phyloP scores from a whole-genome alignment of 2,797 vertebrate species.

The Pangasius sanitwongsei region DNA sequence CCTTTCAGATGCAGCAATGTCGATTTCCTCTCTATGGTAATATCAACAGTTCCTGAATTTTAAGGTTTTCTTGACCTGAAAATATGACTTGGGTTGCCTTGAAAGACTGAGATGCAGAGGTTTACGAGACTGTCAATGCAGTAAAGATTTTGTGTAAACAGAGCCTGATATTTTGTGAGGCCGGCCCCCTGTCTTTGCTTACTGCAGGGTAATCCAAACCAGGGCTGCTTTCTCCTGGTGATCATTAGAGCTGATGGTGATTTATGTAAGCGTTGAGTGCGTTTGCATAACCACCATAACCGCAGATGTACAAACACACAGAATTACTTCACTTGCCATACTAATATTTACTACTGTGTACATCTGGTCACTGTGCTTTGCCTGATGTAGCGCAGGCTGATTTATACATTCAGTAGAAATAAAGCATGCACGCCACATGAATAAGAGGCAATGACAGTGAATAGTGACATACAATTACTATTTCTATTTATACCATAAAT shows the following conservation, averaged over 20 bases:
- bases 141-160: not conserved
- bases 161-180: not conserved
- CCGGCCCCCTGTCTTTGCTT: not conserved
- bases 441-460: not conserved
- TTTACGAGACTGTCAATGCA: not conserved
- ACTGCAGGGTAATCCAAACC: slow-evolving; percentile 5
- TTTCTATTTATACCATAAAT: not conserved
- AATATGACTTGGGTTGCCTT: not conserved
- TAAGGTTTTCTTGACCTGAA: not conserved
- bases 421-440: not conserved
- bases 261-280: not conserved
- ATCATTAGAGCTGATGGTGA: slow-evolving; percentile 21
- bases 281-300: not conserved
- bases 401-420: not conserved
- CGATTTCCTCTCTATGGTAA: not conserved
- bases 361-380: not conserved
- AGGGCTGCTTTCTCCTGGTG: slow-evolving; percentile 23
- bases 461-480: not conserved
- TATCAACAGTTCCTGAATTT: not conserved
- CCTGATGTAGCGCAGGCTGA: not conserved
- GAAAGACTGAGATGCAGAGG: not conserved
- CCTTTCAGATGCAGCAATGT: not conserved
- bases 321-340: not conserved
- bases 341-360: not conserved
- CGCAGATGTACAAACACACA: not conserved